Evolutionary conservation across 2,888 invertebrate species (phyloP).

Genomic region (Dione vanillae): DNA sequence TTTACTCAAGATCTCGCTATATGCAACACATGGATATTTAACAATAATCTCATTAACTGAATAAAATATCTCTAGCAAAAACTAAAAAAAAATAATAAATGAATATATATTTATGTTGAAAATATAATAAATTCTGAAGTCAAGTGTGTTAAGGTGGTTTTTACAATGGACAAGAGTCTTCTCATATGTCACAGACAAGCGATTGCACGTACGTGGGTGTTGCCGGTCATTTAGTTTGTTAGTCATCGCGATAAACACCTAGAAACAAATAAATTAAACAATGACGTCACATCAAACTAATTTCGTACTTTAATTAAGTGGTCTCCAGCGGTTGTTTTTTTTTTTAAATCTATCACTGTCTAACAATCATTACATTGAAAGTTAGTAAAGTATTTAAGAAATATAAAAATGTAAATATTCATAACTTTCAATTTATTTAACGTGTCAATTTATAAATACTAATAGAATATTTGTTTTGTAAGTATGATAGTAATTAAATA

Average conservation of each 20-base stretch:
- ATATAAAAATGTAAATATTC: too few relatives aligned
- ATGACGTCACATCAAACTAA: conserved; percentile 57
- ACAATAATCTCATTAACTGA: not conserved
- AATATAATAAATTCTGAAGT: conserved; percentile 32
- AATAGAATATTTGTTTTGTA: not conserved
- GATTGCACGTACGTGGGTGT: conserved; percentile 72
- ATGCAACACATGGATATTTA: not conserved
- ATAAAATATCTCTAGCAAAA: not conserved
- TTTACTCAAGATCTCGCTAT: not conserved
- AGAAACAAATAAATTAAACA: conserved; percentile 69
- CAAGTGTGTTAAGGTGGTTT: conserved; percentile 30
- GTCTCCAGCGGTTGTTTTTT: conserved; percentile 23
- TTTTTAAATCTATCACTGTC: conserved; percentile 6
- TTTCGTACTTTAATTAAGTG: conserved; percentile 38
- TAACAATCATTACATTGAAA: not conserved
- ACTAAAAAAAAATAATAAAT: not conserved
- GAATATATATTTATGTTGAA: not conserved
- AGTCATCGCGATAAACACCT: conserved; percentile 75
- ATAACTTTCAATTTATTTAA: too few relatives aligned
- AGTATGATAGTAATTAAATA: not conserved
- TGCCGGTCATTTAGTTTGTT: conserved; percentile 68
- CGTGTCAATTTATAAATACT: too few relatives aligned
- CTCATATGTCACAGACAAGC: conserved; percentile 64
- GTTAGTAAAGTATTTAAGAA: not conserved
- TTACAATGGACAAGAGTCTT: conserved; percentile 42